Base-by-base conservation (phyloP, 2,888 invertebrate genomes). In the Melieria crassipennis region DNA sequence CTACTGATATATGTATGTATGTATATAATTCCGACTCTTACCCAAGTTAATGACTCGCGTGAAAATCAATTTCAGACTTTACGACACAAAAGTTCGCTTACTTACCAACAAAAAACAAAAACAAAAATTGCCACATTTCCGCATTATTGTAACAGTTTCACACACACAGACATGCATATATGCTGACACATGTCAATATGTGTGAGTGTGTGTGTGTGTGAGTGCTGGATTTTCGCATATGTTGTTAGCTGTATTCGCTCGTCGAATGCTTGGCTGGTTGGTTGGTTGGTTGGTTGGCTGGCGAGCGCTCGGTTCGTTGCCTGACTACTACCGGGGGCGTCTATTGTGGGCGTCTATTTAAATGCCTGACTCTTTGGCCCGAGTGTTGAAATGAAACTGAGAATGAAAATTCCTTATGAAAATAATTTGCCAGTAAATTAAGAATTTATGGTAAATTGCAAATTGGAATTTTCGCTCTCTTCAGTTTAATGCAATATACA, bases 381-480 rank as follows among this genome's bases (percentile, higher is more conserved):
- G 30, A 30, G 30, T 30, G 30, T 30, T 30, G 30, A 30, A 30
- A 30, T 30, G 30, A 30, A 30, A 30, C 75, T 75, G 77, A 77
- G 81, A 81, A 81, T 80, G 79, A 75, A 82, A 81, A 79, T 81
- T 76, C 79, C 81, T 81, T 80, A 78, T 77, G 77, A 80, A 82
- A 81, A 79, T 82, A 80, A 80, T 80, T 82, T 79, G 77, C 72
- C 79, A 76, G 78, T 79, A 82, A 81, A 82, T 81, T 79, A 79
- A 79, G 78, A 79, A 79, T 82, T 80, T 82, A 81, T 81, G 80
- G 82, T 77, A 79, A 81, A 79, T 80, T 79, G 81, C 81, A 82
- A 80, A 82, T 80, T 80, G 79, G 78, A 75, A 77, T 71, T 79
- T 82, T 79, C 81, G 77, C 73, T 72, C 30, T 30, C 3, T 30